A percentile compares a stretch with the other conserved stretches of the same genome.
These are phyloP conservation scores for Sinocyclocheilus anophthalmus DNA, from an alignment of 2,113 vertebrate species.

Conservation along the genomic window DNA sequence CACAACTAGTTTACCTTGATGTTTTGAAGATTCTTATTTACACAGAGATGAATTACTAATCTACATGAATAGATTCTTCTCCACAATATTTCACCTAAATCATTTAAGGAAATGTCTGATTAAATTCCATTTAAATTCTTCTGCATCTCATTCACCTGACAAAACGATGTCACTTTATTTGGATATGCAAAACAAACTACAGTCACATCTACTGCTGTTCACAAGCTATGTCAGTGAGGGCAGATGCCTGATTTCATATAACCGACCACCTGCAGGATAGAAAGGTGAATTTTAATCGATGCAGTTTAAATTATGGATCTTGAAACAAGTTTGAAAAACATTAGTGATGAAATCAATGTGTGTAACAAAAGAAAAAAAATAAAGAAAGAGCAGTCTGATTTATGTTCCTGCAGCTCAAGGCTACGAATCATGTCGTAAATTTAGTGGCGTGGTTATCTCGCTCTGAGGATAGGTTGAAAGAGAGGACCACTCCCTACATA, in stretches of 20 bases:
- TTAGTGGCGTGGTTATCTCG: background rate
- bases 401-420: background rate
- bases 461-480: background rate
- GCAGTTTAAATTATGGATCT: background rate
- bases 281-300: background rate
- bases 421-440: background rate
- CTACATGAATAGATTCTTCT: background rate
- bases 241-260: background rate
- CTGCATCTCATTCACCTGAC: conserved; percentile 8
- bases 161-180: conserved; percentile 38
- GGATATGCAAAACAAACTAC: conserved; percentile 48
- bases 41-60: background rate
- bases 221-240: background rate
- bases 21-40: background rate
- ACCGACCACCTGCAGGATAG: background rate
- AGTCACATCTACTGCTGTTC: background rate
- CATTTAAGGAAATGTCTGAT: background rate
- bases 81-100: background rate
- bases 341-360: background rate
- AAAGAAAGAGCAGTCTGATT: background rate
- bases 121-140: conserved; percentile 9
- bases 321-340: background rate
- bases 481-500: conserved; percentile 3
- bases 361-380: too few species aligned
- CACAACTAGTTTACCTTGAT: background rate